phyloP scores from a whole-genome alignment of 2,888 invertebrate species.

The Oithona nana region DNA sequence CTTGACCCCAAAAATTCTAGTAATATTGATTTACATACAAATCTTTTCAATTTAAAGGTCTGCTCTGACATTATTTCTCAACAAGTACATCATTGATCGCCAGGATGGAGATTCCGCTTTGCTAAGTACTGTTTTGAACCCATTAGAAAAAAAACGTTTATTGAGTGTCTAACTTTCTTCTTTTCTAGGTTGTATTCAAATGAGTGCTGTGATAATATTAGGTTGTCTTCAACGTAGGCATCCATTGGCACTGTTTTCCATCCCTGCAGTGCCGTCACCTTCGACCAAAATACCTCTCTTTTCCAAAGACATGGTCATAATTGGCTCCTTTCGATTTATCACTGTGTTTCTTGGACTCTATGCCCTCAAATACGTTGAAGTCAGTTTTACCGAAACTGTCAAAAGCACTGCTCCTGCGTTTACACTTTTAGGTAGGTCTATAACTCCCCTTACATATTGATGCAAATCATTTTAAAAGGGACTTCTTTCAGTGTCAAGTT shows the following conservation, averaged over 20 bases:
- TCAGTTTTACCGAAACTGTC: conserved; percentile 60
- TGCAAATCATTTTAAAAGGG: conserved; percentile 28
- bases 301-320: conserved; percentile 49
- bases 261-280: conserved; percentile 29
- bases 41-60: no score
- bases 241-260: conserved; percentile 19
- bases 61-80: conserved; percentile 51
- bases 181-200: conserved; percentile 46
- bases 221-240: conserved; percentile 49
- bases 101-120: conserved; percentile 51
- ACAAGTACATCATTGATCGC: conserved; percentile 53
- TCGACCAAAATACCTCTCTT: no score
- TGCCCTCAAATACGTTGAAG: conserved; percentile 54
- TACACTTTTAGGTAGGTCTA: conserved; percentile 39
- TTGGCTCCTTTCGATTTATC: conserved; percentile 46
- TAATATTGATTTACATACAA: no score
- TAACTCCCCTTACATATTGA: background rate
- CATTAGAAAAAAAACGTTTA: conserved; percentile 15
- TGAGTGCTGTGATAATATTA: conserved; percentile 50
- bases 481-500: no score
- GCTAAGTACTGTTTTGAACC: conserved; percentile 35
- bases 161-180: background rate
- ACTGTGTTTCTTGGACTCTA: conserved; percentile 52
- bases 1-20: no score
- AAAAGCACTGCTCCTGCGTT: conserved; percentile 60